Conservation (phyloP, 2,888 invertebrate species). For the Aquatica leii region DNA sequence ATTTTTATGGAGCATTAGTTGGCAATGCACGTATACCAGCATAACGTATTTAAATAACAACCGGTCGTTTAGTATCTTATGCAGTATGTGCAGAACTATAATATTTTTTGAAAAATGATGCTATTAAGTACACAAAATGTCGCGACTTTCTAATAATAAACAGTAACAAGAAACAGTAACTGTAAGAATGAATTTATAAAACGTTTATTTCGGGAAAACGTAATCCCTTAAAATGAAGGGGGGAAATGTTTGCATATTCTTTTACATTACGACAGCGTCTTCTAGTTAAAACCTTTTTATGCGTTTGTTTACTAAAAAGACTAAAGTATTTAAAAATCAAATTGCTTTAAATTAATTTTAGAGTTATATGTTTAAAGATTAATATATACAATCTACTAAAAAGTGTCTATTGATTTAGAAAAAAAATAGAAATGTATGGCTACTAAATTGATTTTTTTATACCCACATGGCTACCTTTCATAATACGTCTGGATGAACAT, state of each 20-base stretch:
- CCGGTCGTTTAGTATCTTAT: conserved; percentile 18
- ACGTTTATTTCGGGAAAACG: conserved; percentile 33
- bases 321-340: conserved; percentile 11
- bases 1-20: conserved; percentile 27
- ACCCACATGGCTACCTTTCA: conserved; percentile 24
- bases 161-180: conserved; percentile 22
- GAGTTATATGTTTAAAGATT: background rate
- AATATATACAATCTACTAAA: too few species aligned
- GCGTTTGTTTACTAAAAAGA: conserved; percentile 4
- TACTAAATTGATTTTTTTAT: conserved; percentile 24
- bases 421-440: conserved; percentile 10
- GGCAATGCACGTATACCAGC: conserved; percentile 27
- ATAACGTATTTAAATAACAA: conserved; percentile 27
- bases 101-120: conserved; percentile 23
- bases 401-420: background rate
- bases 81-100: conserved; percentile 11
- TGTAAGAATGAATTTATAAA: conserved; percentile 36
- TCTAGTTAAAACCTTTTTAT: conserved; percentile 23
- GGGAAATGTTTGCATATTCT: conserved; percentile 31
- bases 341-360: background rate
- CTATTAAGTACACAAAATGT: conserved; percentile 35
- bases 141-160: conserved; percentile 34
- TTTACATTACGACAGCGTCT: conserved; percentile 22
- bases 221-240: conserved; percentile 34
- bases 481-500: conserved; percentile 25